These are phyloP conservation scores for Caracal caracal DNA, from an alignment of 2,113 vertebrate species.

Conservation along the genomic window DNA sequence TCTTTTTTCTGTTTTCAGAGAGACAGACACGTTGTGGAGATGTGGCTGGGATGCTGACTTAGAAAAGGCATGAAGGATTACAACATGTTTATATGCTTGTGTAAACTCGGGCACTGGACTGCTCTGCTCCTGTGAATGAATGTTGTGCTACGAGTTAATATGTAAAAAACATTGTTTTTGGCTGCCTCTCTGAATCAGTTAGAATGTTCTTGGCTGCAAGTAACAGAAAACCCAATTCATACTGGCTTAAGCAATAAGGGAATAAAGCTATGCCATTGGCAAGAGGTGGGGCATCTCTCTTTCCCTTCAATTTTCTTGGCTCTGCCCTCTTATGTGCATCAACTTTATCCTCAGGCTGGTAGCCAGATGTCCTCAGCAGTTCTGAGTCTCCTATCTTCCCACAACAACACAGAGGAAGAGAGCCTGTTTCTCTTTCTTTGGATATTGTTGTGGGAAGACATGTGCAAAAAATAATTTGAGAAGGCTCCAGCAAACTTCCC, in stretches of 20 bases:
- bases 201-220: slow-evolving; percentile 11
- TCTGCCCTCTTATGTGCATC: background rate
- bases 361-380: background rate
- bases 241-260: background rate
- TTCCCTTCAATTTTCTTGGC: background rate
- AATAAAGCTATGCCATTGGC: background rate
- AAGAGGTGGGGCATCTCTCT: background rate
- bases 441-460: slow-evolving; percentile 18
- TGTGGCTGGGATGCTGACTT: background rate
- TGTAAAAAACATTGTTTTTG: background rate
- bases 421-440: slow-evolving; percentile 24
- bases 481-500: background rate
- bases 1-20: background rate
- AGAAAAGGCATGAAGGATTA: background rate
- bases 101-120: background rate
- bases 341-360: background rate
- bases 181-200: background rate
- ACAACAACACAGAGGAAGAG: background rate
- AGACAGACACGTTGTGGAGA: background rate
- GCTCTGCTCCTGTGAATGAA: background rate
- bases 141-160: background rate
- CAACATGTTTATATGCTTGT: background rate
- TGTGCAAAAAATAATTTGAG: background rate
- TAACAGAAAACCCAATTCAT: slow-evolving; percentile 41
- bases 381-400: background rate